Conservation (phyloP, 2,888 invertebrate genomes). For the Rhimphoctona megacephalus region DNA sequence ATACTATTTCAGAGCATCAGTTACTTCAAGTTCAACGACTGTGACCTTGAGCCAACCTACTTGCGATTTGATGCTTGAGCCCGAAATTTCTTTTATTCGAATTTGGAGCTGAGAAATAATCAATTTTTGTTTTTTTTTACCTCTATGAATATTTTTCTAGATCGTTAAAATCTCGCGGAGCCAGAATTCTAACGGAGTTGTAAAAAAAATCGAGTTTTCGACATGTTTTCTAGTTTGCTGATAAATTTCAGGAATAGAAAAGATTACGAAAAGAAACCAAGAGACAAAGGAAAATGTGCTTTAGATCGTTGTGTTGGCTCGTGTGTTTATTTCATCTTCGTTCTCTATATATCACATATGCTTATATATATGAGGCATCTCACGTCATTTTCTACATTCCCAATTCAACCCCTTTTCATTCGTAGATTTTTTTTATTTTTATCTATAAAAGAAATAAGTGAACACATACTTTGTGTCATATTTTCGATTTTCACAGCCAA, state of each 20-base stretch:
- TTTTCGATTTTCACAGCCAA: too few species aligned
- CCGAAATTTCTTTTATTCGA: background rate
- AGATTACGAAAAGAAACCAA: background rate
- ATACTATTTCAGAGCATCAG: constrained; percentile 9
- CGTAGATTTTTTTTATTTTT: too few species aligned
- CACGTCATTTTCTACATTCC: too few species aligned
- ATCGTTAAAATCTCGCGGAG: background rate
- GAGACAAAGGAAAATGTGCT: background rate
- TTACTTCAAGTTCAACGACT: constrained; percentile 54
- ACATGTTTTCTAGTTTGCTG: constrained; percentile 9
- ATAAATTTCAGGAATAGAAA: constrained; percentile 1
- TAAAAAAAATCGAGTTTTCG: constrained; percentile 1
- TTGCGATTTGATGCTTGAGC: constrained; percentile 1
- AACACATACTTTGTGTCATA: too few species aligned
- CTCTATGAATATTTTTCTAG: background rate
- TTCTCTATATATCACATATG: background rate
- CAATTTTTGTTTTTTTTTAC: background rate
- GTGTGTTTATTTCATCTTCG: background rate
- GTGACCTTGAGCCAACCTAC: constrained; percentile 45
- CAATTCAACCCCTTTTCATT: too few species aligned
- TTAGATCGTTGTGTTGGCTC: background rate
- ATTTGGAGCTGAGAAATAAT: background rate
- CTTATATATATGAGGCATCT: too few species aligned
- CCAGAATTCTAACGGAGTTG: background rate
- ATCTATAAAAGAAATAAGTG: too few species aligned